A percentile compares a stretch with the other conserved stretches of the same genome.
These are phyloP conservation scores for Tylochromis polylepis DNA, from an alignment of 2,113 vertebrate genomes.

Conservation along the genomic window DNA sequence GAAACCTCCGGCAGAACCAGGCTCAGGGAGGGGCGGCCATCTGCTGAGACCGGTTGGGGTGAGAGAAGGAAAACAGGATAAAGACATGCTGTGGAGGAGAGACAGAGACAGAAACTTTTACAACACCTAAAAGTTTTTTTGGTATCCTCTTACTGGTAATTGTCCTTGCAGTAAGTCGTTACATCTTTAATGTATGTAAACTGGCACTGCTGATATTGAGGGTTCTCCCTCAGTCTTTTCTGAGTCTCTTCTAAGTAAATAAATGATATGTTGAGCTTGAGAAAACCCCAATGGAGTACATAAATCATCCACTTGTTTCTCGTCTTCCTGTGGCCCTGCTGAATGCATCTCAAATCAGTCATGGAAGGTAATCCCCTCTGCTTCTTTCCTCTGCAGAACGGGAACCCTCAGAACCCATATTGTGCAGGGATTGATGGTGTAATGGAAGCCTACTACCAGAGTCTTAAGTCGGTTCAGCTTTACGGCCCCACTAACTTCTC, in stretches of 20 bases:
- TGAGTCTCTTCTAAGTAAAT: neutral
- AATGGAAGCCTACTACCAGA: conserved; percentile 95
- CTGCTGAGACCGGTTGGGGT: too few relatives aligned
- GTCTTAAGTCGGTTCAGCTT: conserved; percentile 80
- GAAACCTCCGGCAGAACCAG: too few relatives aligned
- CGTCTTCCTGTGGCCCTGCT: neutral
- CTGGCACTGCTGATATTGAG: neutral
- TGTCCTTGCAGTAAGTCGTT: too few relatives aligned
- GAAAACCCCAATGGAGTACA: neutral
- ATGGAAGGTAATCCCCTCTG: neutral
- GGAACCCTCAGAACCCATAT: conserved; percentile 95
- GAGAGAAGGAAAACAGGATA: too few relatives aligned
- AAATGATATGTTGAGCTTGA: neutral
- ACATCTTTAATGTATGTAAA: too few relatives aligned
- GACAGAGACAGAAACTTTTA: too few relatives aligned
- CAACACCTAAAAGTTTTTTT: too few relatives aligned
- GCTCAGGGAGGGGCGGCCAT: too few relatives aligned
- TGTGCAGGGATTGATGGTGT: conserved; percentile 94
- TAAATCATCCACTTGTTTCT: neutral
- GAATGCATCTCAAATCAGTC: neutral
- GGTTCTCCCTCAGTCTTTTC: neutral
- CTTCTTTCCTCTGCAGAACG: conserved; percentile 77
- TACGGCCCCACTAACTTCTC: conserved; percentile 94
- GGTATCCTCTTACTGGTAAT: too few relatives aligned
- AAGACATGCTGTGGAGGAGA: too few relatives aligned